Percentiles rank a stretch among this genome's conserved stretches.
These are phyloP conservation scores for Corythoichthys intestinalis DNA, from an alignment of 2,113 vertebrate genomes.

Conservation along the genomic window DNA sequence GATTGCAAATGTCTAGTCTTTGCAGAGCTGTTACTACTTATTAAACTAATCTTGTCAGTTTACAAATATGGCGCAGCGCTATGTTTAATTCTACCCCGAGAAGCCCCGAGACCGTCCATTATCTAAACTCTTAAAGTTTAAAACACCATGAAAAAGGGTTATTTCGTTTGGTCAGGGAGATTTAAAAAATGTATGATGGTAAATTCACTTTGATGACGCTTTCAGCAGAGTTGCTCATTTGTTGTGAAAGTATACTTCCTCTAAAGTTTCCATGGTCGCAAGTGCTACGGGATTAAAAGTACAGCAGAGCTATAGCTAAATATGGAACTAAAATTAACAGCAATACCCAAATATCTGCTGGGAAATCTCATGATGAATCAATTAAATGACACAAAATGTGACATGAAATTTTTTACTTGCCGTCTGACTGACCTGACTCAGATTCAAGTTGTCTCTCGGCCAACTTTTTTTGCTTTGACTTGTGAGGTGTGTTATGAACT, in stretches of 20 bases:
- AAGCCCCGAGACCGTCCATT: constrained; percentile 26
- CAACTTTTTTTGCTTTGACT: too few species aligned
- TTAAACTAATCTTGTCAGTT: constrained; percentile 32
- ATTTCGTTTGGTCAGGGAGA: constrained; percentile 37
- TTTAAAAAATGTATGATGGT: not conserved
- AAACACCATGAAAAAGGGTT: constrained; percentile 23
- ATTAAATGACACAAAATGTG: not conserved
- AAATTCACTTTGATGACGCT: constrained; percentile 24
- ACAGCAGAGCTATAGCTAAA: not conserved
- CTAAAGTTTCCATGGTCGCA: constrained; percentile 15
- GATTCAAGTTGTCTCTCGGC: not conserved
- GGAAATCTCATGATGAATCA: not conserved
- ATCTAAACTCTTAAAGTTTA: constrained; percentile 33
- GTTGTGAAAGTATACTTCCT: constrained; percentile 31
- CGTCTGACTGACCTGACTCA: not conserved
- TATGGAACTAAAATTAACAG: not conserved
- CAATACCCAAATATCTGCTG: not conserved
- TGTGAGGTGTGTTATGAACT: too few species aligned
- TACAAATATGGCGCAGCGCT: constrained; percentile 13
- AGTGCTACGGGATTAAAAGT: constrained; percentile 33
- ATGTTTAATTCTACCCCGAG: constrained; percentile 14
- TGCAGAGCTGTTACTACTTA: constrained; percentile 41
- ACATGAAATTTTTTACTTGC: not conserved
- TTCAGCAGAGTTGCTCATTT: constrained; percentile 38
- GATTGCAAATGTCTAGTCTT: constrained; percentile 40